phyloP scores from a whole-genome alignment of 2,797 vertebrate species.

The Remorina albescens region DNA sequence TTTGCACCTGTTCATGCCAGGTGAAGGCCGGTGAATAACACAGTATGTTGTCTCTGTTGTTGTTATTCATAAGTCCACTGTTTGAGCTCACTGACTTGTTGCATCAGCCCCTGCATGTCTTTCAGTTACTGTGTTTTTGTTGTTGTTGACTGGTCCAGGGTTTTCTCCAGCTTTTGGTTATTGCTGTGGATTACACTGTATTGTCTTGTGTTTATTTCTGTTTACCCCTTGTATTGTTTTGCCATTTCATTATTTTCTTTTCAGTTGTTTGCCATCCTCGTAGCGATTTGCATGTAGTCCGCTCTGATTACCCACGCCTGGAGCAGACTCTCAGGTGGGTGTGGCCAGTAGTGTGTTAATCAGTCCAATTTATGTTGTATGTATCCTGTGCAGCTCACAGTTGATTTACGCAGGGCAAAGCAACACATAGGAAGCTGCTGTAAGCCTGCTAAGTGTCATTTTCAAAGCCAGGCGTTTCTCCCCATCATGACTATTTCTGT shows the following conservation, averaged over 20 bases:
- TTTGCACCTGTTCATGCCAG: slow-evolving; percentile 4
- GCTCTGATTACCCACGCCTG: slow-evolving; percentile 80
- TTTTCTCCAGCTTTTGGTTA: slow-evolving; percentile 50
- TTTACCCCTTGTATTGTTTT: slow-evolving; percentile 79
- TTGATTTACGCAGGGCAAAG: slow-evolving; percentile 11
- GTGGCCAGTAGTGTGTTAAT: slow-evolving; percentile 62
- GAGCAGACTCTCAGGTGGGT: slow-evolving; percentile 89
- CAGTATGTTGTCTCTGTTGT: slow-evolving; percentile 25
- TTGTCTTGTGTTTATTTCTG: slow-evolving; percentile 66
- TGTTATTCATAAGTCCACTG: slow-evolving; percentile 8
- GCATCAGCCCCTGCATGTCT: slow-evolving; percentile 60
- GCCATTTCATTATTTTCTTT: slow-evolving; percentile 86
- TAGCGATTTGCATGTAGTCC: slow-evolving; percentile 85
- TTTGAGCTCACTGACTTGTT: slow-evolving; percentile 37
- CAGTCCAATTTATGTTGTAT: slow-evolving; percentile 21
- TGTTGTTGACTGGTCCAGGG: slow-evolving; percentile 33
- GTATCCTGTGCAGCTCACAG: slow-evolving; percentile 9
- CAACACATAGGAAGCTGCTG: slow-evolving; percentile 24
- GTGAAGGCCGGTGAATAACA: slow-evolving; percentile 3
- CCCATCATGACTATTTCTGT: slow-evolving; percentile 37
- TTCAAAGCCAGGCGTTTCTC: slow-evolving; percentile 24
- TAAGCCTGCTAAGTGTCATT: slow-evolving; percentile 15
- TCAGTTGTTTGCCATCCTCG: slow-evolving; percentile 90
- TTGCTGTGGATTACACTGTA: slow-evolving; percentile 56
- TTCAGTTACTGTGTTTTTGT: slow-evolving; percentile 32